Percentiles rank a stretch among this genome's conserved stretches.
phyloP scores from a whole-genome alignment of 2,113 vertebrate genomes.

The Glaucidium brasilianum region DNA sequence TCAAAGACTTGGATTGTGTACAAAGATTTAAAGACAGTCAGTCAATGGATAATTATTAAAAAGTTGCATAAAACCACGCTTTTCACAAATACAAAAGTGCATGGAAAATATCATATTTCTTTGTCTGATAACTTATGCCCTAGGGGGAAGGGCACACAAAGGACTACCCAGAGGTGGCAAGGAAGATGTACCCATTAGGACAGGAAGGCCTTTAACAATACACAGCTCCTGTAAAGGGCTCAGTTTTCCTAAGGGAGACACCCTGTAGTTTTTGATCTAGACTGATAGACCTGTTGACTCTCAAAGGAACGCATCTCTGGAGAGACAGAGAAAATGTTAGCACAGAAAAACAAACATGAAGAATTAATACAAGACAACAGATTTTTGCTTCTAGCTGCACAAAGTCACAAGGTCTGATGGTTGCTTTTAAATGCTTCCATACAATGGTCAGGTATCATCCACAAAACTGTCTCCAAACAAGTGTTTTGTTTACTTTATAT shows the following conservation, averaged over 20 bases:
- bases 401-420: not conserved
- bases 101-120: not conserved
- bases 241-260: not conserved
- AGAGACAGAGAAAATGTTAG: not conserved
- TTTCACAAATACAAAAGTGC: not conserved
- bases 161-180: not conserved
- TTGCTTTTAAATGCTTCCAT: not conserved
- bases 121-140: not conserved
- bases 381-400: not conserved
- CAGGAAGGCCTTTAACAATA: not conserved
- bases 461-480: not conserved
- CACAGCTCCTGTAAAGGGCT: not conserved
- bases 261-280: not conserved
- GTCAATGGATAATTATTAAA: not conserved
- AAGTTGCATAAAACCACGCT: not conserved
- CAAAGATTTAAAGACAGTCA: conserved; percentile 25
- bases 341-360: not conserved
- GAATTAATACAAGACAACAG: not conserved
- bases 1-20: conserved; percentile 43
- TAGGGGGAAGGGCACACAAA: not conserved
- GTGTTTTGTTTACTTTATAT: not conserved
- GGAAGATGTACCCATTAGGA: not conserved
- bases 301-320: not conserved
- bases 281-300: not conserved
- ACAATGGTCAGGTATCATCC: not conserved